phyloP scores from a whole-genome alignment of 1,140 invertebrate genomes.

The Wasmannia auropunctata region DNA sequence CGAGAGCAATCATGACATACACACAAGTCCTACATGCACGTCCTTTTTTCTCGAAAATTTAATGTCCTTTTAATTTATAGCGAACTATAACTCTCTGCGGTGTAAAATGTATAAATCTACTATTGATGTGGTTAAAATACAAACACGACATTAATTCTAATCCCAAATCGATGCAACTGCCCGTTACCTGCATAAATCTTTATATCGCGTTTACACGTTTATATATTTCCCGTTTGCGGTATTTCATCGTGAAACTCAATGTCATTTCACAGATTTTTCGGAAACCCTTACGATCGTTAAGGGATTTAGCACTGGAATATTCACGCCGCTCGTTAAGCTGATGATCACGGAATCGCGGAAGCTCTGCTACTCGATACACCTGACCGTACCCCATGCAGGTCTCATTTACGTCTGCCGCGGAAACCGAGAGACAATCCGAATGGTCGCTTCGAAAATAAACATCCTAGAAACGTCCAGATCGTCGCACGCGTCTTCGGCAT shows the following conservation, averaged over 20 bases:
- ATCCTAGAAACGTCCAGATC: neutral
- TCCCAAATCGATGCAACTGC: neutral
- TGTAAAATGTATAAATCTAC: neutral
- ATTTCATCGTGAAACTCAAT: neutral
- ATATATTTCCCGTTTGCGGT: neutral
- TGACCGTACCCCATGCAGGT: neutral
- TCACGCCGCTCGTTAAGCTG: neutral
- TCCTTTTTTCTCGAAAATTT: neutral
- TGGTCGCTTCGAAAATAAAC: neutral
- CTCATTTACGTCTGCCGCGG: neutral
- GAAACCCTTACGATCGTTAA: neutral
- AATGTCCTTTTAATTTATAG: conserved; percentile 13
- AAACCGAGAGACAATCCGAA: neutral
- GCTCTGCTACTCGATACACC: neutral
- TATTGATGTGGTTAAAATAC: neutral
- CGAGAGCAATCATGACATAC: neutral
- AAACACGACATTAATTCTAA: neutral
- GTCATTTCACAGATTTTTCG: neutral
- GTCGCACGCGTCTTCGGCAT: conserved; percentile 6
- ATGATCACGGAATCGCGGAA: neutral
- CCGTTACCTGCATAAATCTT: neutral
- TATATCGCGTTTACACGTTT: neutral
- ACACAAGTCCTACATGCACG: too few relatives aligned
- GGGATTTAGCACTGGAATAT: neutral
- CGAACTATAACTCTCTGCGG: neutral